Evolutionary conservation across 1,140 invertebrate species (phyloP).

Genomic region (Trinorchestia longiramus): DNA sequence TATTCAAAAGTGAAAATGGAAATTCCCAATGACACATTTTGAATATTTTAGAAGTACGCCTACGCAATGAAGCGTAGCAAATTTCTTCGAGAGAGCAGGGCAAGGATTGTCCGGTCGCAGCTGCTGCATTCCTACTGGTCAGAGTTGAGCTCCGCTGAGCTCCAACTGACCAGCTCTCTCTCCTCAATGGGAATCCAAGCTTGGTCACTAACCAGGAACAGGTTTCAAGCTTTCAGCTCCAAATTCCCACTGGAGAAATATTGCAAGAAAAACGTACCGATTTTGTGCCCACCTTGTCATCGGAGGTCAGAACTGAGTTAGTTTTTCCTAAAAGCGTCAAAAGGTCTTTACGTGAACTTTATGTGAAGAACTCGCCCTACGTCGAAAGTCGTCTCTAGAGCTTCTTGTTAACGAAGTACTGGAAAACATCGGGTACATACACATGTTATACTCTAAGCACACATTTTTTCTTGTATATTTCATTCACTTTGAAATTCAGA

Average conservation of each 20-base stretch:
- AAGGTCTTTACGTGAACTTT: neutral
- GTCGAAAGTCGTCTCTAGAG: neutral
- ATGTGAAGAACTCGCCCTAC: neutral
- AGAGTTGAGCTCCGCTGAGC: neutral
- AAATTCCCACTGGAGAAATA: neutral
- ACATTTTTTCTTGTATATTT: neutral
- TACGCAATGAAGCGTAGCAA: neutral
- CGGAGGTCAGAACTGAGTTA: neutral
- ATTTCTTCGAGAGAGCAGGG: neutral
- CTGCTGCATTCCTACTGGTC: neutral
- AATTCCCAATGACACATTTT: neutral
- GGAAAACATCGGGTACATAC: neutral
- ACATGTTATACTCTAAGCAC: neutral
- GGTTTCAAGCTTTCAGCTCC: neutral
- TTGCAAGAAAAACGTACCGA: neutral
- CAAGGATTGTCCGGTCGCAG: neutral
- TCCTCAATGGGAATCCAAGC: neutral
- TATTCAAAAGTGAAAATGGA: neutral
- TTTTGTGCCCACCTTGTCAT: neutral
- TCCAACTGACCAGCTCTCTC: neutral
- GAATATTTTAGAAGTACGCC: neutral
- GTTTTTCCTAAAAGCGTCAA: neutral
- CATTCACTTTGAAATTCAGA: neutral
- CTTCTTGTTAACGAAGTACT: neutral
- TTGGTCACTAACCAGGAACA: neutral